Conservation (phyloP, 2,888 invertebrate species). For the Adelognathus sp. region DNA sequence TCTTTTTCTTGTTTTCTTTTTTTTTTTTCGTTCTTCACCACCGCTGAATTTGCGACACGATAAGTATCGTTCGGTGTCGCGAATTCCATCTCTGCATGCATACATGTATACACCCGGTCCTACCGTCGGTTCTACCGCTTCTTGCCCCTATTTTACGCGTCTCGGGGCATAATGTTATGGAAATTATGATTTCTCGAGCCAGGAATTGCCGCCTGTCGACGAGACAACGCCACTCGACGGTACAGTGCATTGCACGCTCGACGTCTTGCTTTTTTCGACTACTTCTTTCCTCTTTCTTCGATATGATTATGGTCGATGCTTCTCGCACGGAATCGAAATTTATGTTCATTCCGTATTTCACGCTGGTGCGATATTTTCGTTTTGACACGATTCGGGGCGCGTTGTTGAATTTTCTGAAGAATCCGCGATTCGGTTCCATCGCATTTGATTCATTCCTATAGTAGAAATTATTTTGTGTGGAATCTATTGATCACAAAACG, state of each 20-base stretch:
- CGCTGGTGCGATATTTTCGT: too few species aligned
- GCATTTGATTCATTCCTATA: too few species aligned
- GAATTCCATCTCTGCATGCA: conserved; percentile 52
- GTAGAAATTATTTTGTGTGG: too few species aligned
- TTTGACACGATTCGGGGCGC: background rate
- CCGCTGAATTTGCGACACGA: conserved; percentile 59
- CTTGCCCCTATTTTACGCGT: background rate
- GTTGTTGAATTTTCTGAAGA: background rate
- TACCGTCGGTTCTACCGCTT: background rate
- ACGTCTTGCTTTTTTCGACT: background rate
- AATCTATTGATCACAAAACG: too few species aligned
- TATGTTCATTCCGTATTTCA: too few species aligned
- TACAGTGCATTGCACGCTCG: conserved; percentile 28
- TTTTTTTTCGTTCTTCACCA: conserved; percentile 7
- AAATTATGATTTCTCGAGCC: conserved; percentile 66
- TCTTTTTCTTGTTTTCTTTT: background rate
- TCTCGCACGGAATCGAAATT: too few species aligned
- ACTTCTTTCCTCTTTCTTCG: conserved; percentile 27
- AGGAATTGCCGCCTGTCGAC: conserved; percentile 48
- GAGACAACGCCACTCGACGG: conserved; percentile 12
- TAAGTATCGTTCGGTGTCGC: conserved; percentile 60
- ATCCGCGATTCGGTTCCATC: background rate
- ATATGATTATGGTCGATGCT: conserved; percentile 34
- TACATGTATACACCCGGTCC: background rate
- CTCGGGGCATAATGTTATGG: conserved; percentile 60